Conservation (phyloP, 2,888 invertebrate genomes). For the Ichneumon xanthorius region DNA sequence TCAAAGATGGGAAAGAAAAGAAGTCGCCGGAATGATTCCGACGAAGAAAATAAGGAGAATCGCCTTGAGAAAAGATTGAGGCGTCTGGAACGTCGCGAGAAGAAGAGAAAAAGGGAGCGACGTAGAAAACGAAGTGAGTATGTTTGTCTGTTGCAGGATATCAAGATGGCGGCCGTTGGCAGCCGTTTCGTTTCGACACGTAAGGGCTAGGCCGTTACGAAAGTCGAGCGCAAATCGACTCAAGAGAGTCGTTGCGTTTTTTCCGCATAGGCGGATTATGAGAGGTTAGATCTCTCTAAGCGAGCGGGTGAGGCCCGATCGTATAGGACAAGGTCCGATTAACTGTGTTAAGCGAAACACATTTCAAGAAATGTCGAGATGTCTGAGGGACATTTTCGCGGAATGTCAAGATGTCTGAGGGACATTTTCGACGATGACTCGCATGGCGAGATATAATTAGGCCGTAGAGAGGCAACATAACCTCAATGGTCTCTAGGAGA, state of each 20-base stretch:
- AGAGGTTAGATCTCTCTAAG: too few species aligned
- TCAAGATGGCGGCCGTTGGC: constrained; percentile 38
- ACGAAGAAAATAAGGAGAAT: constrained; percentile 45
- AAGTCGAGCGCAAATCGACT: constrained; percentile 27
- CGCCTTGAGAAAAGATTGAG: constrained; percentile 40
- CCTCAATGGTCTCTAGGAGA: constrained; percentile 21
- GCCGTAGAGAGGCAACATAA: constrained; percentile 19
- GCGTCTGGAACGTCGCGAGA: constrained; percentile 38
- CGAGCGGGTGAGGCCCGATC: too few species aligned
- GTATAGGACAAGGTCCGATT: background rate
- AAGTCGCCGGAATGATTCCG: constrained; percentile 39
- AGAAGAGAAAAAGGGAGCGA: constrained; percentile 41
- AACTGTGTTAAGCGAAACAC: constrained; percentile 19
- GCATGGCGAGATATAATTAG: constrained; percentile 8
- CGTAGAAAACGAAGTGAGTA: too few species aligned
- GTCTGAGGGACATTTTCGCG: too few species aligned
- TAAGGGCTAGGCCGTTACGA: constrained; percentile 29
- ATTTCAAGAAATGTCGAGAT: constrained; percentile 24
- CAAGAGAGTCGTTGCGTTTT: constrained; percentile 31
- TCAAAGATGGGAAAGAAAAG: constrained; percentile 41
- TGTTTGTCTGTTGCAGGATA: constrained; percentile 40
- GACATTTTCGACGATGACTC: constrained; percentile 24
- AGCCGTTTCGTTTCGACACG: constrained; percentile 18
- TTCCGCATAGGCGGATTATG: too few species aligned
- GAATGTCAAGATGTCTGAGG: too few species aligned